Conservation (phyloP, 2,113 vertebrate species). For the Damaliscus lunatus region DNA sequence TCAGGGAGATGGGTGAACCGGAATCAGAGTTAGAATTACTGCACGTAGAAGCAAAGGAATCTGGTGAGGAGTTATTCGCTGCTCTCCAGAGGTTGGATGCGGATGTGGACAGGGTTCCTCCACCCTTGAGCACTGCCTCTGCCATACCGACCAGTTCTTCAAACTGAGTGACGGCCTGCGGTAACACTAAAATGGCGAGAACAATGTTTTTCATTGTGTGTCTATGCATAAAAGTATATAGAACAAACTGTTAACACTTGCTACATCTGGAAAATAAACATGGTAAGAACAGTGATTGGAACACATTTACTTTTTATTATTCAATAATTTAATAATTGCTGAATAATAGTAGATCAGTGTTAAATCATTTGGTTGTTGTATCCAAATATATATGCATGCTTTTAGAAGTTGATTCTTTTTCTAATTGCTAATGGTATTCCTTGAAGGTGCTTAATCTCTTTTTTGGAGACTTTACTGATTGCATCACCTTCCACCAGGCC, state of each 20-base stretch:
- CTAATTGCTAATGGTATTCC: not conserved
- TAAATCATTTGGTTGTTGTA: not conserved
- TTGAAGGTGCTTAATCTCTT: not conserved
- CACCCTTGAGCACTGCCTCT: slow-evolving; percentile 78
- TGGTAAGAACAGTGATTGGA: not conserved
- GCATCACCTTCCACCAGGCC: not conserved
- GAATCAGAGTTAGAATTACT: slow-evolving; percentile 78
- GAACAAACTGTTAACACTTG: not conserved
- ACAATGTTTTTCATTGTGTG: not conserved
- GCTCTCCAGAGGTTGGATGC: slow-evolving; percentile 78
- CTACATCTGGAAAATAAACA: slow-evolving; percentile 6
- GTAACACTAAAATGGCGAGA: slow-evolving; percentile 76
- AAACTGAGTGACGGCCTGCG: slow-evolving; percentile 81
- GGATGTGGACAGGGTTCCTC: slow-evolving; percentile 53
- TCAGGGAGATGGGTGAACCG: slow-evolving; percentile 74
- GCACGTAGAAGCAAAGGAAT: slow-evolving; percentile 72
- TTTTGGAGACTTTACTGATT: not conserved
- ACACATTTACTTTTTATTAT: not conserved
- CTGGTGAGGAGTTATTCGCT: slow-evolving; percentile 73
- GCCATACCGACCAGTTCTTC: slow-evolving; percentile 81
- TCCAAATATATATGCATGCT: not conserved
- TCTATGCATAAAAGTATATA: not conserved
- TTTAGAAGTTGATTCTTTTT: not conserved
- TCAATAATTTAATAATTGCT: slow-evolving; percentile 1
- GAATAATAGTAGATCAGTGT: not conserved